phyloP scores from a whole-genome alignment of 2,113 vertebrate species.

The Zeus faber region DNA sequence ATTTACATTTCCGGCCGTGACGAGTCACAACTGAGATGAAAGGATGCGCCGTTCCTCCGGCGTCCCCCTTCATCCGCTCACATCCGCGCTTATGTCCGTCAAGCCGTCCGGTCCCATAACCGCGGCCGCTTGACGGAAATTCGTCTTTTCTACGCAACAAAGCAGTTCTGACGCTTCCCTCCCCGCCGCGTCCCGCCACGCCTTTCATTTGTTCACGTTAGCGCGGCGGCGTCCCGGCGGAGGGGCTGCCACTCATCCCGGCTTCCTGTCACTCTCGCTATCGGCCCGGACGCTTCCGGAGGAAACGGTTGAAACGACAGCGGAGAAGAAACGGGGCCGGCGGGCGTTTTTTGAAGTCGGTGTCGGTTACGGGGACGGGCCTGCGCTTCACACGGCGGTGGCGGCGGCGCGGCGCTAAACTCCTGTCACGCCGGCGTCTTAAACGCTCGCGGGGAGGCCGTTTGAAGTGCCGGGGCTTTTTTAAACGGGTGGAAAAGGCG shows the following conservation, averaged over 20 bases:
- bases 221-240: slow-evolving; percentile 36
- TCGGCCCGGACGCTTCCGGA: neutral
- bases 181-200: slow-evolving; percentile 23
- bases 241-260: slow-evolving; percentile 35
- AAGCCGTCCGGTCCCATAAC: slow-evolving; percentile 24
- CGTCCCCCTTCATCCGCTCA: neutral
- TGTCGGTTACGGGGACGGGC: slow-evolving; percentile 31
- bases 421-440: slow-evolving; percentile 16
- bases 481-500: slow-evolving; percentile 30
- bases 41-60: neutral
- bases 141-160: slow-evolving; percentile 18
- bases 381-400: slow-evolving; percentile 13
- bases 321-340: neutral
- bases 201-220: slow-evolving; percentile 54
- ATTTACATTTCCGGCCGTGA: no score
- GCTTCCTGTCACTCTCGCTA: slow-evolving; percentile 18
- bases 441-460: no score
- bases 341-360: slow-evolving; percentile 26
- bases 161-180: slow-evolving; percentile 11
- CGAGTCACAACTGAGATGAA: no score
- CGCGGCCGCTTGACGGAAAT: slow-evolving; percentile 32
- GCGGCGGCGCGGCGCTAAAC: slow-evolving; percentile 7
- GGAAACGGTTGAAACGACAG: slow-evolving; percentile 18
- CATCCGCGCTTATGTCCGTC: slow-evolving; percentile 9
- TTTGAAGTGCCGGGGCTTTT: no score